A percentile compares a stretch with the other conserved stretches of the same genome.
Conservation (phyloP, 2,113 vertebrate genomes). For the Callospermophilus lateralis region DNA sequence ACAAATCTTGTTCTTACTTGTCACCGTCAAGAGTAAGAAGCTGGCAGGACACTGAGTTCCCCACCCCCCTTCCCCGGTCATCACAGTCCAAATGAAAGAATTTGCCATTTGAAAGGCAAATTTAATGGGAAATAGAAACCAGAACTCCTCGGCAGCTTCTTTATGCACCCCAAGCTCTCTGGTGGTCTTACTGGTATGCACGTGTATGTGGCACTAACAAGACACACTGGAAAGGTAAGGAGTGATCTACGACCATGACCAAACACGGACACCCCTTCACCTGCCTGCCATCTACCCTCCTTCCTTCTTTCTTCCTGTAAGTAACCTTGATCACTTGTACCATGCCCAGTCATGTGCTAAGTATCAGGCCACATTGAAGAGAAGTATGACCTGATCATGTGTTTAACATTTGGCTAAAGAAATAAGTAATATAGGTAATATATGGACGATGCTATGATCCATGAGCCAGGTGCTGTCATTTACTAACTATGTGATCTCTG, state of each 20-base stretch:
- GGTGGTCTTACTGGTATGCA: not conserved
- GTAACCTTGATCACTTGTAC: not conserved
- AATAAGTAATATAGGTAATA: not conserved
- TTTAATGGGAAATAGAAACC: constrained; percentile 45
- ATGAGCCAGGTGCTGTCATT: not conserved
- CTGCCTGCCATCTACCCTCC: not conserved
- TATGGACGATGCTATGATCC: not conserved
- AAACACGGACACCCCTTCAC: accelerated
- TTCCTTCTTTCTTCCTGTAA: not conserved
- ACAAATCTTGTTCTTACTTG: not conserved
- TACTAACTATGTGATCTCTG: no score
- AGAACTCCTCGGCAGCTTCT: not conserved
- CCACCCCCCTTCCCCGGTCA: constrained; percentile 24
- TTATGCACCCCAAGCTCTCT: not conserved
- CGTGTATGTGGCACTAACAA: not conserved
- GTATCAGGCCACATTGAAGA: not conserved
- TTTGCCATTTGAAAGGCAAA: constrained; percentile 20
- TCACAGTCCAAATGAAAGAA: constrained; percentile 21
- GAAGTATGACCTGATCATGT: not conserved
- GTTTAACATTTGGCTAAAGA: not conserved
- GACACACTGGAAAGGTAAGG: not conserved
- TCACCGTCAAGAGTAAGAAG: constrained; percentile 20
- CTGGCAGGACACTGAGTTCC: not conserved
- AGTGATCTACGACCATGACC: not conserved
- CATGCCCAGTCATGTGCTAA: not conserved